Evolutionary conservation across 2,113 vertebrate species (phyloP), one percentile per base, ranked within the genome.

Genomic region (Pithys albifrons): DNA sequence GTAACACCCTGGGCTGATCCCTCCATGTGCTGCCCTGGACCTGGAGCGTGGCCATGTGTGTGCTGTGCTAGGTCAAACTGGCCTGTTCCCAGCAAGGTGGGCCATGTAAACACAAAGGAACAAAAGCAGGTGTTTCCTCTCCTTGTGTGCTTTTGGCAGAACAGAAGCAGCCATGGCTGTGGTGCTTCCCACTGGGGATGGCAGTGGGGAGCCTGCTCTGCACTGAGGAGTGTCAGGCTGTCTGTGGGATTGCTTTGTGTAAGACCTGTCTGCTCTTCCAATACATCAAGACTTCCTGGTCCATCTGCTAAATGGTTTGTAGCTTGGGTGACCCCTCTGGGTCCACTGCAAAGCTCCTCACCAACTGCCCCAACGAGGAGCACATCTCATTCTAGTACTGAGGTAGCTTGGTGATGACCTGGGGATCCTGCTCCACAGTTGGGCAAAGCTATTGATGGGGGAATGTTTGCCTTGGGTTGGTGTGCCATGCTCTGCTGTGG

Each of bases 401-500:
- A 7, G 37, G 24, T 51, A 3, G 5, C 43, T 3, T 16, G 13
- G 77, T 33, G 70, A 4, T 75, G 22, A 33, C 19, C 1, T 62
- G 72, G 59, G 70, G 27, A 3, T n/a, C 4, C 0, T 14, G 9
- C 23, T 46, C n/a, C 55, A 24, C 67, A 10, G 41, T 10, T 57
- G 15, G 25, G 31, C 57, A 3, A 22, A 35, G 24, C 33, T 73
- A 4, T 19, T 22, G 20, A 1, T 3, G 31, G 70, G 5, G 51
- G 48, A 48, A 9, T 14, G 24, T 41, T 51, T 76, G 72, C 65
- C 57, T 9, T 6, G 49, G 7, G 70, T 3, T 75, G 48, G 5
- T 7, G 1, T 45, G 49, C 43, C 14, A 3, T 1, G 0, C 15
- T 7, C 59, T 35, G 46, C 74, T 72, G 4, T 2, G 3, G n/a